phyloP scores from a whole-genome alignment of 2,797 vertebrate genomes.

The Cheirogaleus major region DNA sequence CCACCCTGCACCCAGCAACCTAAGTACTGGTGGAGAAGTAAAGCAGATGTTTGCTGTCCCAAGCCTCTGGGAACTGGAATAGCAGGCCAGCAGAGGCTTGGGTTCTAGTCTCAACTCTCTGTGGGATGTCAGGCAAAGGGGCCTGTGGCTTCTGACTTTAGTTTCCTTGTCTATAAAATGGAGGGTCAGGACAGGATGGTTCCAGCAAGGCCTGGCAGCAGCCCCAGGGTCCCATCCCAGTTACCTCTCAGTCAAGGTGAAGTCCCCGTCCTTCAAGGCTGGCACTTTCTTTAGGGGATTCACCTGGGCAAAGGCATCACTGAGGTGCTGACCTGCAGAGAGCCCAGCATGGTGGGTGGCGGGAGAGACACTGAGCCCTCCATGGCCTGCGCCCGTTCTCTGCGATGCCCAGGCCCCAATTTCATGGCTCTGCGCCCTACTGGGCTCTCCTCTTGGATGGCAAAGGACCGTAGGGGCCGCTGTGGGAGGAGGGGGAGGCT shows the following conservation, averaged over 20 bases:
- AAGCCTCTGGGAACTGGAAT: not conserved
- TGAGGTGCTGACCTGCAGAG: conserved; percentile 87
- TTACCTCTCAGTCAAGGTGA: conserved; percentile 93
- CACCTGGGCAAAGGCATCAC: conserved; percentile 88
- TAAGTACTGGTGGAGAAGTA: not conserved
- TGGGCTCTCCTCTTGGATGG: not conserved
- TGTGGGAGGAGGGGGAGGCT: not conserved
- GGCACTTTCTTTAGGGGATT: conserved; percentile 89
- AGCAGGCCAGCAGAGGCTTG: too few relatives aligned
- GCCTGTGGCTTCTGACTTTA: not conserved
- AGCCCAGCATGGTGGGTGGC: not conserved
- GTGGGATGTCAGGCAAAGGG: not conserved
- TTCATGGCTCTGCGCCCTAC: not conserved
- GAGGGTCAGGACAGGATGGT: not conserved
- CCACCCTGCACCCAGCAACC: not conserved
- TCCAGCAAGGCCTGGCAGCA: not conserved
- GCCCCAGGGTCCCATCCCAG: accelerated
- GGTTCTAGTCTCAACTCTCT: not conserved
- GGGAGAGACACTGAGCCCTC: not conserved
- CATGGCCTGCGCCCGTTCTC: not conserved
- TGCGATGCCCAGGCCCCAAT: not conserved
- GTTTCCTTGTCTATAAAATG: not conserved
- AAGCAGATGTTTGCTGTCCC: not conserved
- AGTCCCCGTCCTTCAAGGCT: conserved; percentile 92
- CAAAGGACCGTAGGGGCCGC: not conserved